Percentiles rank a stretch among this genome's conserved stretches.
Conservation (phyloP, 2,113 vertebrate genomes). For the Anhinga anhinga region DNA sequence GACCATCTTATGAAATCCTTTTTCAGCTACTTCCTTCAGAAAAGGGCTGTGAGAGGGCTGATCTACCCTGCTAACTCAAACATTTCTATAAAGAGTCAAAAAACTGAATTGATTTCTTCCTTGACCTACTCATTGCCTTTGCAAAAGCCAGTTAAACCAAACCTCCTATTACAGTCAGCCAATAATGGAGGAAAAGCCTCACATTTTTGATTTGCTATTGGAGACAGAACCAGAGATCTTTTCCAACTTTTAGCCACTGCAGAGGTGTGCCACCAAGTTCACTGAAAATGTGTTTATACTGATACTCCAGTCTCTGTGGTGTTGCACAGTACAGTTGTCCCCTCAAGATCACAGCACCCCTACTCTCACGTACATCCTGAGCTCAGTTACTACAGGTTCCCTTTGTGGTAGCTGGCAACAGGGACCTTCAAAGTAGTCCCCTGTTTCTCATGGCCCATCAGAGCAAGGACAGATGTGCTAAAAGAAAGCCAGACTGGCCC, state of each 20-base stretch:
- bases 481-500: neutral
- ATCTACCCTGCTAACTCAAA: neutral
- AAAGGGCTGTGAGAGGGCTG: neutral
- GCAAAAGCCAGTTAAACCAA: neutral
- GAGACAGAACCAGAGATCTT: neutral
- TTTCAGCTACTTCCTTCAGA: neutral
- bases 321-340: fast-evolving
- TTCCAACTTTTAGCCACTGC: neutral
- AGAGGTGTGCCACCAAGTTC: neutral
- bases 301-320: neutral
- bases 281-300: neutral
- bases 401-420: neutral
- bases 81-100: neutral
- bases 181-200: neutral
- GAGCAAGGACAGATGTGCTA: neutral
- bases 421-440: neutral
- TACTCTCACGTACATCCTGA: neutral
- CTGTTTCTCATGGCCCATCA: neutral
- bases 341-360: neutral
- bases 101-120: neutral
- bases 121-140: neutral
- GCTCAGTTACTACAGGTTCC: neutral
- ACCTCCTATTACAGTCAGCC: neutral
- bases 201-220: neutral
- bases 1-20: neutral